Percentiles rank a stretch among this genome's conserved stretches.
Evolutionary conservation across 1,140 invertebrate species (phyloP).

Genomic region (Harlomillsia oculata): DNA sequence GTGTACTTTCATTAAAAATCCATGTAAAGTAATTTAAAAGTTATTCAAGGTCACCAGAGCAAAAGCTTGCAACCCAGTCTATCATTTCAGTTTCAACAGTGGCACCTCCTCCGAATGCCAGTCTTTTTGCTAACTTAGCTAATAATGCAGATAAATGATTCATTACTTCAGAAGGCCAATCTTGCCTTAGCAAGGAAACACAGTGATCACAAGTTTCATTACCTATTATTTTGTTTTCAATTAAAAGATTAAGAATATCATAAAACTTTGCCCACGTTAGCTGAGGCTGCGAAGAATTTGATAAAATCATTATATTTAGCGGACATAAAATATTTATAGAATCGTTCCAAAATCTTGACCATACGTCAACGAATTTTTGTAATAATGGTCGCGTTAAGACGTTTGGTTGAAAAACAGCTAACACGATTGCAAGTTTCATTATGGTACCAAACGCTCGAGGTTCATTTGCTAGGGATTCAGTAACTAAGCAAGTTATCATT

Average conservation of each 20-base stretch:
- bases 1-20: too few relatives aligned
- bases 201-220: too few relatives aligned
- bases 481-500: neutral
- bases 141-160: constrained; percentile 15
- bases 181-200: constrained; percentile 42
- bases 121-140: too few relatives aligned
- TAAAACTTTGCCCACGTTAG: constrained; percentile 27
- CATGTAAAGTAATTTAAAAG: too few relatives aligned
- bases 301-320: constrained; percentile 42
- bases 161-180: constrained; percentile 40
- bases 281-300: constrained; percentile 34
- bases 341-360: constrained; percentile 37
- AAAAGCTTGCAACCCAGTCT: constrained; percentile 32
- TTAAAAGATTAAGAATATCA: too few relatives aligned
- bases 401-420: too few relatives aligned
- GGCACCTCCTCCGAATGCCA: too few relatives aligned
- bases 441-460: constrained; percentile 1
- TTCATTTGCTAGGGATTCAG: constrained; percentile 6
- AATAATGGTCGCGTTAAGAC: too few relatives aligned
- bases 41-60: too few relatives aligned
- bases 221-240: too few relatives aligned
- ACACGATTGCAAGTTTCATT: too few relatives aligned
- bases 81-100: constrained; percentile 28
- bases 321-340: constrained; percentile 39
- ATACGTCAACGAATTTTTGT: constrained; percentile 40